Conservation (phyloP, 2,888 invertebrate species). For the Cephus nigrinus region DNA sequence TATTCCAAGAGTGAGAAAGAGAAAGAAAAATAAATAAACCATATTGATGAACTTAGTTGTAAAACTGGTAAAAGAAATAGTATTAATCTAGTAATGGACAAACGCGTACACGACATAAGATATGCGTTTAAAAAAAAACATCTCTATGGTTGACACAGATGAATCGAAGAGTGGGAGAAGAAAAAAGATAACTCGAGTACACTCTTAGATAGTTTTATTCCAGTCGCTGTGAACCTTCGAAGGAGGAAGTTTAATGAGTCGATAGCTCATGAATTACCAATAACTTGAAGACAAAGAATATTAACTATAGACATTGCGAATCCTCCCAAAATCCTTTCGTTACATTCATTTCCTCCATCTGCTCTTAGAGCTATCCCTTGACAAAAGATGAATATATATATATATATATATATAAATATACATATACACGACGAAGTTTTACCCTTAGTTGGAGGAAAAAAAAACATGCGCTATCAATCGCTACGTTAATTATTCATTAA, state of each 20-base stretch:
- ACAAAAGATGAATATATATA: conserved; percentile 19
- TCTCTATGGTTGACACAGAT: too few species aligned
- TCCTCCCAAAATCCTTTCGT: conserved; percentile 32
- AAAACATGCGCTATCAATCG: not conserved
- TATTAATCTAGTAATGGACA: too few species aligned
- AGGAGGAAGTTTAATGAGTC: not conserved
- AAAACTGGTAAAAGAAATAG: too few species aligned
- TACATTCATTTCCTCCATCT: conserved; percentile 23
- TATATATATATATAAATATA: not conserved
- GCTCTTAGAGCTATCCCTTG: conserved; percentile 16
- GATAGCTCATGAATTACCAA: not conserved
- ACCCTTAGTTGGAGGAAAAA: conserved; percentile 25
- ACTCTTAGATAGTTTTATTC: conserved; percentile 48
- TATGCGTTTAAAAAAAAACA: too few species aligned
- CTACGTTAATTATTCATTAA: conserved; percentile 36
- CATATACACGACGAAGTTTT: conserved; percentile 7
- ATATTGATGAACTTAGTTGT: too few species aligned
- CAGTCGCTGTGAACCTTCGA: conserved; percentile 30
- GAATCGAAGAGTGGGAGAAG: too few species aligned
- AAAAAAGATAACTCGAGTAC: too few species aligned
- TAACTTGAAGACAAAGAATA: not conserved
- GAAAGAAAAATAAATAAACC: too few species aligned
- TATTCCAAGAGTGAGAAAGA: too few species aligned
- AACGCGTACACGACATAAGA: too few species aligned
- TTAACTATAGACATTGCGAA: not conserved